A percentile compares a stretch with the other conserved stretches of the same genome.
These are phyloP conservation scores for Styela clava DNA, from an alignment of 23 tunicate species.

Conservation along the genomic window DNA sequence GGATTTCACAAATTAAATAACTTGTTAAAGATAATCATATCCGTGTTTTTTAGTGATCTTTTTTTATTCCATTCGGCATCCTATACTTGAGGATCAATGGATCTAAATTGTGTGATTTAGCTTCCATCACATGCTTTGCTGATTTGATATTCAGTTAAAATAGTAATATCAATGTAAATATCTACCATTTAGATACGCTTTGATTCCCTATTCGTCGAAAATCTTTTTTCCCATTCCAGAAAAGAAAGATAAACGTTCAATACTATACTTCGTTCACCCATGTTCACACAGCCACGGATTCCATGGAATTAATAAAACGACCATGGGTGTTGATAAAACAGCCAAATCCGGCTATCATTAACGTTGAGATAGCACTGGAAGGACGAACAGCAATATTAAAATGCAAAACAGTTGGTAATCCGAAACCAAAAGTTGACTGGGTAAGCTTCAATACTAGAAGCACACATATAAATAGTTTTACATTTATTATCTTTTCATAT, in stretches of 20 bases:
- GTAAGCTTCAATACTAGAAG: conserved; percentile 13
- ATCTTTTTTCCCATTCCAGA: conserved; percentile 13
- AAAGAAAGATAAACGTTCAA: conserved; percentile 23
- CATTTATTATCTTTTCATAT: too few species aligned
- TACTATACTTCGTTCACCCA: conserved; percentile 22
- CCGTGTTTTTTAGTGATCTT: too few species aligned
- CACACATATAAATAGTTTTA: not conserved
- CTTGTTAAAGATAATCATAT: too few species aligned
- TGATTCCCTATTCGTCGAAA: too few species aligned
- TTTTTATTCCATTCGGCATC: too few species aligned
- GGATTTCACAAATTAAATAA: too few species aligned
- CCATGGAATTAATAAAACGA: not conserved
- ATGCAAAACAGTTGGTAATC: conserved; percentile 46
- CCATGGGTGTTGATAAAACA: conserved; percentile 41
- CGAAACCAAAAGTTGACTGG: conserved; percentile 51
- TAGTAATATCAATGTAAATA: too few species aligned
- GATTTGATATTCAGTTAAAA: too few species aligned
- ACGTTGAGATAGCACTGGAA: conserved; percentile 13
- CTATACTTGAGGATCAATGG: too few species aligned
- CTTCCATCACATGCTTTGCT: too few species aligned
- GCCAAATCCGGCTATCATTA: conserved; percentile 21
- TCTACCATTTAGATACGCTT: too few species aligned
- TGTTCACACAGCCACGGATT: not conserved
- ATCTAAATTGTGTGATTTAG: too few species aligned
- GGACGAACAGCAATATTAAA: conserved; percentile 11